A percentile compares a stretch with the other conserved stretches of the same genome.
phyloP scores from a whole-genome alignment of 2,888 invertebrate species.

The Phaedon cochleariae region DNA sequence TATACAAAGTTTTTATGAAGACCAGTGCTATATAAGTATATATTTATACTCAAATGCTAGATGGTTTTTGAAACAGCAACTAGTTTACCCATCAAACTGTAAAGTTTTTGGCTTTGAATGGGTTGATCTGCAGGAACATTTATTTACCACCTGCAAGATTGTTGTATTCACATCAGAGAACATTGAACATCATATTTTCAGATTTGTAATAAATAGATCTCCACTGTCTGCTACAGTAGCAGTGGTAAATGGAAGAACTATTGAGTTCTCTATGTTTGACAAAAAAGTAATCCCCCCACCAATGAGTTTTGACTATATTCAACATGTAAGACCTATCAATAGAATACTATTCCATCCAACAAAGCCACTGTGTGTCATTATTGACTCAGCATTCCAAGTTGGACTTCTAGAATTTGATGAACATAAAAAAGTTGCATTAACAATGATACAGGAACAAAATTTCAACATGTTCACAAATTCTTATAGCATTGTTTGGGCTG shows the following conservation, averaged over 20 bases:
- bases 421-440: constrained; percentile 5
- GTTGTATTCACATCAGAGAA: constrained; percentile 36
- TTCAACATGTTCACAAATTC: constrained; percentile 3
- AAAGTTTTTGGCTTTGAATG: constrained; percentile 37
- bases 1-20: constrained; percentile 29
- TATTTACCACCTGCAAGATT: constrained; percentile 33
- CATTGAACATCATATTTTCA: constrained; percentile 33
- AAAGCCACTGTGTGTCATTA: constrained; percentile 27
- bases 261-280: constrained; percentile 78
- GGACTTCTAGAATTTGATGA: constrained; percentile 24
- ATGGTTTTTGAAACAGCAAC: constrained; percentile 47
- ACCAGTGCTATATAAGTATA: constrained; percentile 38
- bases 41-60: constrained; percentile 41
- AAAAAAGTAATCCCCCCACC: constrained; percentile 84
- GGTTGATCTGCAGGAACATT: constrained; percentile 30
- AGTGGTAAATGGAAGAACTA: constrained; percentile 78
- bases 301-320: constrained; percentile 72
- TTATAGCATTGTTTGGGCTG: constrained; percentile 16
- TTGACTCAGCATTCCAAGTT: constrained; percentile 39
- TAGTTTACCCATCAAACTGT: constrained; percentile 28
- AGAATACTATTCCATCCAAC: constrained; percentile 68
- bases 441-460: neutral
- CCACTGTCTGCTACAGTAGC: constrained; percentile 65
- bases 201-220: constrained; percentile 32
- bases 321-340: constrained; percentile 67